Evolutionary conservation across 2,888 invertebrate genomes (phyloP), one percentile per base, ranked within the genome.

Genomic region (Phaedon cochleariae): DNA sequence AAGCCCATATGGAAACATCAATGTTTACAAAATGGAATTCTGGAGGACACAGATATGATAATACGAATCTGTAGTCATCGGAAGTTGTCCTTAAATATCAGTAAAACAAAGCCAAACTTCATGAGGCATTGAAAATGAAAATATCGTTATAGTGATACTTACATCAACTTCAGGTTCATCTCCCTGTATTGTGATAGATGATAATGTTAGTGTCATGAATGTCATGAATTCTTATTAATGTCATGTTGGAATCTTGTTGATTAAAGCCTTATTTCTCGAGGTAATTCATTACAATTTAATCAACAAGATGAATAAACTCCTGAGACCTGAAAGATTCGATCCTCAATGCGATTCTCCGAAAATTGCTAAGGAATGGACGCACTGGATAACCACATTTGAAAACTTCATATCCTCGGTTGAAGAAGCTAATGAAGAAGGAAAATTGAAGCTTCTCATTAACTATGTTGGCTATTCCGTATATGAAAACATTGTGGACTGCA

Each of bases 231-330:
- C 10, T 34, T 26, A 7, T 26, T 26, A 26, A 26, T 41, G 41
- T 41, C 41, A 41, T 41, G 41, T 15, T 41, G 17, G 6, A 52
- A 20, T 52, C 12, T 21, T 52, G 52, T 52, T 52, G 22, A 26
- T 52, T 22, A 5, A 52, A 52, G 52, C 52, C 52, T 52, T 52
- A 52, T 26, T 52, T 12, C 15, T 21, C 5, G 22, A 49, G 15
- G 20, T 17, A 22, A 21, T 18, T 49, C 22, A 52, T 21, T 52
- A 21, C 12, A 52, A 52, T 52, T 18, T 52, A 21, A 52, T 52
- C 52, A 52, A 52, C 52, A 21, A 52, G 21, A 52, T 52, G 22
- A n/a, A 52, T 15, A 21, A 52, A 52, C 21, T 52, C 4, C 52
- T 21, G 15, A 52, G 22, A 21, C 52, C 21, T 10, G 52, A 52